A percentile compares a stretch with the other conserved stretches of the same genome.
These are phyloP conservation scores for Lochmaea crataegi DNA, from an alignment of 2,888 invertebrate species.

Conservation along the genomic window DNA sequence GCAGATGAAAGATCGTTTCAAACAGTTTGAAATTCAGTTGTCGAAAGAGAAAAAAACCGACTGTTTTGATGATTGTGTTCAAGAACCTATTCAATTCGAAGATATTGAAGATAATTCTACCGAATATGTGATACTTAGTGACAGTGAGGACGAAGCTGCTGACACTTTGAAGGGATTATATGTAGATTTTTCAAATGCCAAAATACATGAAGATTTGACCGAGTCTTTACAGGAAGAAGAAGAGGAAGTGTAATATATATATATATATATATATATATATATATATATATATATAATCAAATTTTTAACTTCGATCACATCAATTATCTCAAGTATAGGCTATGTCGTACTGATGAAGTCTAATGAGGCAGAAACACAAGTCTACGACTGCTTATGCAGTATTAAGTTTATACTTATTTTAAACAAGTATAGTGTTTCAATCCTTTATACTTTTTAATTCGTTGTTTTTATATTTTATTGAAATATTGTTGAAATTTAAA, in stretches of 20 bases:
- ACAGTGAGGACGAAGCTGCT: constrained; percentile 49
- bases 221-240: constrained; percentile 6
- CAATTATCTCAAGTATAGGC: background rate
- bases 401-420: background rate
- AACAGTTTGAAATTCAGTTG: constrained; percentile 18
- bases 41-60: constrained; percentile 41
- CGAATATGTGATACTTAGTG: constrained; percentile 52
- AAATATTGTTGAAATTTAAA: too few species aligned
- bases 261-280: too few species aligned
- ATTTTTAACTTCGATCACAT: too few species aligned
- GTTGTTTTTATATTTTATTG: too few species aligned
- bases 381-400: background rate
- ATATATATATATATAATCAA: too few species aligned
- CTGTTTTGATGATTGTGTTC: constrained; percentile 50
- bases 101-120: constrained; percentile 51
- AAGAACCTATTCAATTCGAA: constrained; percentile 43
- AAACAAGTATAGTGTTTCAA: too few species aligned
- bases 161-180: constrained; percentile 45
- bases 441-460: too few species aligned
- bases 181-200: constrained; percentile 37
- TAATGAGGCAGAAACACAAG: background rate
- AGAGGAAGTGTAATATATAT: background rate
- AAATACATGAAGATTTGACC: constrained; percentile 1
- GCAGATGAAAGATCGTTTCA: constrained; percentile 10
- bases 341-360: too few species aligned